Evolutionary conservation across 2,888 invertebrate genomes (phyloP), one percentile per base, ranked within the genome.

Genomic region (Chloroclystis v-ata): DNA sequence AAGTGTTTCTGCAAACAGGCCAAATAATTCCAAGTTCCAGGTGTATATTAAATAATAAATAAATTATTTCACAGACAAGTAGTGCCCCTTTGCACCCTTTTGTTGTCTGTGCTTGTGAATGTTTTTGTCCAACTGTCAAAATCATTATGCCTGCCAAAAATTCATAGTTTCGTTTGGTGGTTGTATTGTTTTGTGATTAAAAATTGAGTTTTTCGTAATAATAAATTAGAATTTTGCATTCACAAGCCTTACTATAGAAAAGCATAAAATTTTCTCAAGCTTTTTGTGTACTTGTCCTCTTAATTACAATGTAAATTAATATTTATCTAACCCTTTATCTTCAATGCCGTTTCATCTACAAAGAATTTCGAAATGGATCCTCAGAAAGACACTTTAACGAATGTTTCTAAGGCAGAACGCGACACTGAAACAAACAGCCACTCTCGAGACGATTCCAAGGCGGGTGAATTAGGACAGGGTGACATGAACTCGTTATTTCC

Each of bases 291-390:
- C 5, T 20, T 26, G 24, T n/a, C 20, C 5, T 30, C 10, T 8
- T 20, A 28, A 1, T 11, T 8, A 38, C 24, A 8, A 37, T 37
- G 43, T 48, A 20, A 37, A 28, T 35, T 12, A 11, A 33, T 47
- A 43, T 11, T 26, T 53, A 57, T 56, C 52, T 61, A 59, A 60
- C 82, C 82, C 75, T 78, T 78, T 47, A 60, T 67, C 66, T 74
- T 78, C 75, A 81, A 84, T 80, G 85, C 82, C 82, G 81, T 80
- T 72, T 63, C 59, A 63, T 70, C 14, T 38, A 32, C 66, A 63
- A 64, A 65, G 59, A 63, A 63, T 73, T 63, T 73, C 71, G 70
- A 65, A 67, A 87, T 87, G 87, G 86, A 86, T 76, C 69, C 79
- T 56, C 61, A 64, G 46, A 73, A 79, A 63, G 75, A 77, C 60